phyloP scores from a whole-genome alignment of 2,113 vertebrate genomes.

The Todiramphus saurophagus region DNA sequence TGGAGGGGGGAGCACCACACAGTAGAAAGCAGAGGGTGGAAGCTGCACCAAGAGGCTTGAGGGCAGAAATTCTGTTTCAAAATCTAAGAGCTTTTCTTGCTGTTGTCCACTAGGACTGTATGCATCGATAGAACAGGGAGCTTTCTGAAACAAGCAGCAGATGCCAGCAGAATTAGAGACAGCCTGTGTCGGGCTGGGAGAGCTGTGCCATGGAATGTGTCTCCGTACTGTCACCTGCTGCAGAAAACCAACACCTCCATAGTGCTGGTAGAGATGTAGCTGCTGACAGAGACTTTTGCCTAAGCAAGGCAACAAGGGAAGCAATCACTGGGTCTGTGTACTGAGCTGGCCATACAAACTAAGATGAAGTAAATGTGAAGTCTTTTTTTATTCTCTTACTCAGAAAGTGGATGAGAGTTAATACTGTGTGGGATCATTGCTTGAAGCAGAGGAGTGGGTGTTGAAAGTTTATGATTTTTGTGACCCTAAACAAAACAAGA shows the following conservation, averaged over 20 bases:
- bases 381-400: background rate
- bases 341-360: background rate
- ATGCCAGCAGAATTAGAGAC: background rate
- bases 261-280: background rate
- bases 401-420: background rate
- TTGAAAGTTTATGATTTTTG: background rate
- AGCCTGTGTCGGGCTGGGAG: background rate
- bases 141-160: background rate
- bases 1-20: background rate
- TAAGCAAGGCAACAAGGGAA: background rate
- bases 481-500: background rate
- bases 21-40: background rate
- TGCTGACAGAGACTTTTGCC: background rate
- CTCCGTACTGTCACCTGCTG: background rate
- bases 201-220: accelerated
- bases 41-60: background rate
- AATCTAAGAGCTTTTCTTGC: background rate
- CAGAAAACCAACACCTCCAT: background rate
- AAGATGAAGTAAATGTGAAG: background rate
- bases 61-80: background rate
- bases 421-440: background rate
- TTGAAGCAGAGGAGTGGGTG: background rate
- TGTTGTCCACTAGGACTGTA: background rate
- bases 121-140: background rate
- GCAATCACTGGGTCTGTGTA: background rate